Evolutionary conservation across 2,113 vertebrate species (phyloP), one percentile per base, ranked within the genome.

Genomic region (Chamaea fasciata): DNA sequence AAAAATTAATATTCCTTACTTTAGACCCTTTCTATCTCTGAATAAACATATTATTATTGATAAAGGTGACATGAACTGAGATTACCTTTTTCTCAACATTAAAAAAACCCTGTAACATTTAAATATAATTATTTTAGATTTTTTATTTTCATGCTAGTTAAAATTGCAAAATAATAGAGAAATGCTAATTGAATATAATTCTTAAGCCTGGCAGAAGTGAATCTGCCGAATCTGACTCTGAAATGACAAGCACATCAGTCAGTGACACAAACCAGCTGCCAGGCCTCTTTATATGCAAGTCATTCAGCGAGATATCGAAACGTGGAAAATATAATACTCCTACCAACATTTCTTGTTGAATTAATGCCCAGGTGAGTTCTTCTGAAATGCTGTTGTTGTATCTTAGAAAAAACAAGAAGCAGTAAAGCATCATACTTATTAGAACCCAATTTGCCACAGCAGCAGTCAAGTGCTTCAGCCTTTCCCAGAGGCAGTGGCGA

Each of bases 381-480:
- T 93, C 94, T 95, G 95, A 97, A 98, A 97, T 96, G 93, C 83
- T 97, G 95, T 85, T 93, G 94, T 97, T 97, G 97, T 98, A 92
- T 94, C 95, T 95, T 57, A 97, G 95, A 74, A 96, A 97, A 98
- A 98, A 97, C 97, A 98, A 98, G 97, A 96, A 95, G 94, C 97
- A 97, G 96, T 96, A 98, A 98, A 97, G 95, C 97, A 96, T 98
- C 97, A 86, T 95, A 95, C 96, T 97, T 98, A 98, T 98, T 98
- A 98, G 96, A 94, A 98, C 97, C 97, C 97, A 98, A 98, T 98
- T 98, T 98, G 94, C 97, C 97, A 97, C 96, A 96, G 97, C 92
- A 97, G 96, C 97, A 98, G 97, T 95, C 97, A 97, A 98, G 97
- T 97, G 97, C 88, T 97, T 97, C 97, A 95, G 47, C 81, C 90